phyloP scores from a whole-genome alignment of 2,113 vertebrate species.

The Glaucomys volans region DNA sequence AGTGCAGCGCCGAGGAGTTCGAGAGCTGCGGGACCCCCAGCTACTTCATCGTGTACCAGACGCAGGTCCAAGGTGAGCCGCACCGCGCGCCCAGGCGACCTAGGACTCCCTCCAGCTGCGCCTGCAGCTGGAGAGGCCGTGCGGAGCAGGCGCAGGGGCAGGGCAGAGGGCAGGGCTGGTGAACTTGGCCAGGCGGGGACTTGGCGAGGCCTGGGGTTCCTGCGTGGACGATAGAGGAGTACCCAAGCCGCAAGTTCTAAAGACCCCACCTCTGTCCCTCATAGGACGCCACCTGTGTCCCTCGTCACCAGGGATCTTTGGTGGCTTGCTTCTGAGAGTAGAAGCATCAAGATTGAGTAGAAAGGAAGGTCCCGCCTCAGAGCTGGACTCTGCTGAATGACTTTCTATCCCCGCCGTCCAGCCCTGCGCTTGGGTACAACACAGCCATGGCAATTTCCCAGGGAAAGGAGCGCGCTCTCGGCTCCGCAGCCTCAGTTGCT shows the following conservation, averaged over 20 bases:
- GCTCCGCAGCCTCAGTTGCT: too few relatives aligned
- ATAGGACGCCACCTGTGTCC: neutral
- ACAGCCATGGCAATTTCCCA: neutral
- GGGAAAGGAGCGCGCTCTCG: neutral
- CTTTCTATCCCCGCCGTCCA: neutral
- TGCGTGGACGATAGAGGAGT: too few relatives aligned
- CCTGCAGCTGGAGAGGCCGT: too few relatives aligned
- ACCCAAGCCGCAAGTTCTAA: neutral
- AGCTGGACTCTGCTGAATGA: neutral
- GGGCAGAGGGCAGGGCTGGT: too few relatives aligned
- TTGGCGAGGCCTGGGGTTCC: too few relatives aligned
- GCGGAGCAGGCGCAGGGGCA: too few relatives aligned
- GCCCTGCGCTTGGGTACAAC: neutral
- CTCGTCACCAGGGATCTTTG: neutral
- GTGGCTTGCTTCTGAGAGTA: too few relatives aligned
- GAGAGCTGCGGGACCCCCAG: constrained; percentile 95
- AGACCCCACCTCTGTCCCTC: too few relatives aligned
- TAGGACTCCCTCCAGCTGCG: too few relatives aligned
- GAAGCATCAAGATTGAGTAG: neutral
- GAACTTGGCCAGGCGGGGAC: too few relatives aligned
- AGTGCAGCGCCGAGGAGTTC: constrained; percentile 93
- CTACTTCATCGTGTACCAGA: constrained; percentile 97
- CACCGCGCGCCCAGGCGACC: too few relatives aligned
- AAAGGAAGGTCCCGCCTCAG: neutral
- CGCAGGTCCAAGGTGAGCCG: constrained; percentile 98